Evolutionary conservation across 2,113 vertebrate species (phyloP).

Genomic region (Spermophilus dauricus): DNA sequence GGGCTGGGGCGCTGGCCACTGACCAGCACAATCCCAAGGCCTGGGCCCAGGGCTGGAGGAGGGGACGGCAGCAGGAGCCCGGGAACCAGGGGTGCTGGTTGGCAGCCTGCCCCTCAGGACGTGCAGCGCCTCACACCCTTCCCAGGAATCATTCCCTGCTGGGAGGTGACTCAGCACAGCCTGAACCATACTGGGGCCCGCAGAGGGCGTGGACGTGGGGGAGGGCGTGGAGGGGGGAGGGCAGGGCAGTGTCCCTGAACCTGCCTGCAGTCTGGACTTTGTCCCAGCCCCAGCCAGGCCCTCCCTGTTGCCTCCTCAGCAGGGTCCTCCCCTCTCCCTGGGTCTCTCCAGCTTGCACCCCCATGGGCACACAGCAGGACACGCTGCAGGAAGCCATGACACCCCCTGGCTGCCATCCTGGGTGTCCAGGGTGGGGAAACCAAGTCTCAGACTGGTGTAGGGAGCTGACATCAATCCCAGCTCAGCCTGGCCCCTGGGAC

Average conservation of each 20-base stretch:
- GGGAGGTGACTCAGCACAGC: constrained; percentile 31
- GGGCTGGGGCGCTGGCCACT: too few species aligned
- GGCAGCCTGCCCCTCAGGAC: not conserved
- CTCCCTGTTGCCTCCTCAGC: rapidly evolving
- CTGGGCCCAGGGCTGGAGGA: not conserved
- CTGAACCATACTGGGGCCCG: not conserved
- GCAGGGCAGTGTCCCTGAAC: not conserved
- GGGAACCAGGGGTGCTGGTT: not conserved
- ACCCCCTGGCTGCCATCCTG: not conserved
- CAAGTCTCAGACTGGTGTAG: not conserved
- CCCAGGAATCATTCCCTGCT: not conserved
- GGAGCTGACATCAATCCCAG: not conserved
- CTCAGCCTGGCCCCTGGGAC: not conserved
- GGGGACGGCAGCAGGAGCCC: too few species aligned
- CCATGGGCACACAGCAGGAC: not conserved
- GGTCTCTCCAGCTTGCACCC: too few species aligned
- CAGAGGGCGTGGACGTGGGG: too few species aligned
- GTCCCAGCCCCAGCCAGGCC: rapidly evolving
- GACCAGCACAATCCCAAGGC: not conserved
- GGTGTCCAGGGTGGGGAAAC: not conserved
- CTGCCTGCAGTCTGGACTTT: not conserved
- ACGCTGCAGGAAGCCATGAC: rapidly evolving
- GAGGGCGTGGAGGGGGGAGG: too few species aligned
- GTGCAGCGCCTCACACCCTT: constrained; percentile 43
- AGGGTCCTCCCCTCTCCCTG: rapidly evolving